Percentiles rank a stretch among this genome's conserved stretches.
phyloP scores from a whole-genome alignment of 92 coral and sea anemone species.

The Epizoanthus scotinus region DNA sequence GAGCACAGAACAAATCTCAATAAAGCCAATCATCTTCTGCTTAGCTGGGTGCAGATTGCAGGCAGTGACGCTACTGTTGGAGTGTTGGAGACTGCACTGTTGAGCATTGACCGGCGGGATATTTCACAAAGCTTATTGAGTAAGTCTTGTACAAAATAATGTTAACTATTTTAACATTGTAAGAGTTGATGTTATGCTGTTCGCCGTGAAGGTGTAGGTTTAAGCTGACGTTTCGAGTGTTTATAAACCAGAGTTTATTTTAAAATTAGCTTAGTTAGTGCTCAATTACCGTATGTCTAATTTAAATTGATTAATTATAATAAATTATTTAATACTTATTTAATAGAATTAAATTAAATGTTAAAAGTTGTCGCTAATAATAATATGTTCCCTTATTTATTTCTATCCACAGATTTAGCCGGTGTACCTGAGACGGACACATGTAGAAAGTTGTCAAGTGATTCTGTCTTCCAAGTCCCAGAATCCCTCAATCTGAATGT shows the following conservation, averaged over 20 bases:
- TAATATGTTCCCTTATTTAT: no score
- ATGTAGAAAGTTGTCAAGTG: constrained; percentile 1
- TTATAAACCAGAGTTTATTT: no score
- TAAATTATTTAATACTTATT: no score
- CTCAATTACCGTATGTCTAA: no score
- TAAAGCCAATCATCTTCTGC: constrained; percentile 72
- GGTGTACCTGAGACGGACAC: constrained; percentile 1
- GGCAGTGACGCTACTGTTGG: constrained; percentile 70
- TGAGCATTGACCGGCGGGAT: constrained; percentile 62
- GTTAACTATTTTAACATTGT: no score
- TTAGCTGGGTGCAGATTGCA: constrained; percentile 62
- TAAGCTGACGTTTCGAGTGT: no score
- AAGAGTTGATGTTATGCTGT: no score
- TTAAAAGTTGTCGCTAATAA: background rate
- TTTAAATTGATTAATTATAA: background rate
- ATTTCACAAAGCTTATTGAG: constrained; percentile 72
- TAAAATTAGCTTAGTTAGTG: no score
- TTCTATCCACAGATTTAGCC: constrained; percentile 6
- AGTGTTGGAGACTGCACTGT: constrained; percentile 56
- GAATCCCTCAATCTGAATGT: constrained; percentile 10
- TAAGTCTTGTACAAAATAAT: constrained; percentile 12
- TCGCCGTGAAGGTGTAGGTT: no score
- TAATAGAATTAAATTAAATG: background rate
- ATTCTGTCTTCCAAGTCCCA: constrained; percentile 7
- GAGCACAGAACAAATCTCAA: constrained; percentile 55